Base-by-base conservation (phyloP, 2,888 invertebrate species). In the Mystacides longicornis region DNA sequence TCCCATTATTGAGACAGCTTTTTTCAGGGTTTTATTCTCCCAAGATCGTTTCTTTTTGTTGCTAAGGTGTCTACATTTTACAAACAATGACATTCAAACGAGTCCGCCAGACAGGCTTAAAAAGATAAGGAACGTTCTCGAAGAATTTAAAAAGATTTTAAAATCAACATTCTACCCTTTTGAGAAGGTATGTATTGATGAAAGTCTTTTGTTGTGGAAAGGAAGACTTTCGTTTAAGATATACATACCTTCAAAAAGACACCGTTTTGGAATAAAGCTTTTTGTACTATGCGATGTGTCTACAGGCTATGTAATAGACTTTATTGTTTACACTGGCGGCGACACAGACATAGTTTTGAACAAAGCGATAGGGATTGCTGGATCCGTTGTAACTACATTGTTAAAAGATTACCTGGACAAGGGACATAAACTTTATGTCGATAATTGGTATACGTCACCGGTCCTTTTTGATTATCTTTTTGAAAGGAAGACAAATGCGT, bases 391-490 rank as follows among this genome's bases (percentile, higher is more conserved):
- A 18, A 21, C 43, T 9, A 42, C 54, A 7, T 21, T 54, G 2
- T 20, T 54, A 23, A 45, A 23, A 23, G 50, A 54, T 20, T 54
- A 45, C 20, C 45, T 49, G 7, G 54, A 18, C n/a, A 50, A 54
- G 18, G 54, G 49, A 9, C 45, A 54, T 23, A 49, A 18, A 2
- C 20, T 54, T 21, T 43, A 43, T n/a, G 31, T 37, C 1, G 54
- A 49, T 50, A 23, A 54, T 27, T 54, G 54, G 46, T 54, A 54
- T 20, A 50, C 54, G 2, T 45, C 45, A 33, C 55, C 55, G 11
- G 19, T 16, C 14, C 27, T 55, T 14, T 51, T 51, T 37, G 43
- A 20, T 18, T 51, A 27, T 33, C 20, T 51, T 5, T 33, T 43
- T 20, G 23, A 23, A 4, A 37, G 45, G 4, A 31, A 51, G 1